Conservation (phyloP, 1,140 invertebrate genomes). For the Zaprionus nigranus region DNA sequence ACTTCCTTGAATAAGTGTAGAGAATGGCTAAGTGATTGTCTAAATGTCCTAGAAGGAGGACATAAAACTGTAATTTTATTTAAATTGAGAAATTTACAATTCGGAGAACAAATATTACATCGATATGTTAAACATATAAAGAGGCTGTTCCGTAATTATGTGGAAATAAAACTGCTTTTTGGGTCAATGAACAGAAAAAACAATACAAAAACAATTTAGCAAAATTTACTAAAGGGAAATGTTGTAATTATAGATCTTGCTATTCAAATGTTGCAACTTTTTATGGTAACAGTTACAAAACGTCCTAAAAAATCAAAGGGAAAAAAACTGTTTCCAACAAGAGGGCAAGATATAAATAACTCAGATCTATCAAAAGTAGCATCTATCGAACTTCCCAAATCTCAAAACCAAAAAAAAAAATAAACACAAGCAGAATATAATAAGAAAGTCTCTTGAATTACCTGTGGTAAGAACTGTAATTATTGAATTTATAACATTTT, state of each 20-base stretch:
- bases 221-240: slow-evolving; percentile 10
- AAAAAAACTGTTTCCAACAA: slow-evolving; percentile 6
- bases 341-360: background rate
- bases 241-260: background rate
- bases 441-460: no score
- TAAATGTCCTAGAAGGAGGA: background rate
- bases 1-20: slow-evolving; percentile 1
- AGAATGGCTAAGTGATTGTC: slow-evolving; percentile 10
- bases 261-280: slow-evolving; percentile 12
- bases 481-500: no score
- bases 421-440: background rate
- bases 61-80: no score
- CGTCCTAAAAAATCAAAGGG: background rate
- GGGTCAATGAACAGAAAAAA: background rate
- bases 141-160: background rate
- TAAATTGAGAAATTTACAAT: no score
- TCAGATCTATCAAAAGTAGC: background rate
- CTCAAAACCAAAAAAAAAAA: background rate
- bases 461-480: no score
- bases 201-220: background rate
- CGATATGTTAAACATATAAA: background rate
- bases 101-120: no score
- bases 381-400: no score
- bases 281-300: background rate
- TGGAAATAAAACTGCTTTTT: background rate